Evolutionary conservation across 2,797 vertebrate species (phyloP), one percentile per base, ranked within the genome.

Genomic region (Enteromius argenteus): DNA sequence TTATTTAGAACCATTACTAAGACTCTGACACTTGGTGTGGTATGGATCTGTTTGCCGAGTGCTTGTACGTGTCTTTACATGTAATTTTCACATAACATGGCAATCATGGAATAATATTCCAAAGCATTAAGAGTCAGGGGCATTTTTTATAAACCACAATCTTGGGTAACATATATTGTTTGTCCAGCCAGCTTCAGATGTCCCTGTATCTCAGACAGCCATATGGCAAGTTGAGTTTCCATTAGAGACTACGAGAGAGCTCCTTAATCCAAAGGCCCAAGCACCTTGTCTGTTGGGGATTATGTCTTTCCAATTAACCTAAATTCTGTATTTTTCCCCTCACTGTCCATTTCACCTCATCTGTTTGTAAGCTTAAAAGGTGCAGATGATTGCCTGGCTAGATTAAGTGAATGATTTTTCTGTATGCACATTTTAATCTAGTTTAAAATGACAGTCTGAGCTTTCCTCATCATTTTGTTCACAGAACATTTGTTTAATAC

Each of bases 301-400:
- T 90, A 90, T 68, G 77, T 10, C 56, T 78, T 64, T 81, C 87
- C 85, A 89, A 90, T 90, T 87, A 91, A 92, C 91, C 88, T 82
- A 84, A 67, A 89, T 89, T 86, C 83, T 62, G 58, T 19, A 53
- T 83, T 88, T 87, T 82, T 81, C 80, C 13, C 76, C 76, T 81
- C 30, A 86, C 86, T 86, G 53, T 78, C 77, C 35, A 60, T 84
- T 87, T 80, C 86, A 87, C 64, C 44, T 82, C 78, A 86, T 86
- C 80, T 73, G 80, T 84, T 60, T 83, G 53, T n/a, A 37, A 51
- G 23, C 27, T 81, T 58, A 35, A 74, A 78, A 82, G 60, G 62
- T 78, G 71, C 67, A 81, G 67, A 81, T 53, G 37, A 83, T 78
- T 83, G 49, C 6, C 37, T 58, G 64, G 27, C 66, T 79, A 73